These are phyloP conservation scores for Siniperca chuatsi DNA, from an alignment of 2,113 vertebrate genomes.

Conservation along the genomic window DNA sequence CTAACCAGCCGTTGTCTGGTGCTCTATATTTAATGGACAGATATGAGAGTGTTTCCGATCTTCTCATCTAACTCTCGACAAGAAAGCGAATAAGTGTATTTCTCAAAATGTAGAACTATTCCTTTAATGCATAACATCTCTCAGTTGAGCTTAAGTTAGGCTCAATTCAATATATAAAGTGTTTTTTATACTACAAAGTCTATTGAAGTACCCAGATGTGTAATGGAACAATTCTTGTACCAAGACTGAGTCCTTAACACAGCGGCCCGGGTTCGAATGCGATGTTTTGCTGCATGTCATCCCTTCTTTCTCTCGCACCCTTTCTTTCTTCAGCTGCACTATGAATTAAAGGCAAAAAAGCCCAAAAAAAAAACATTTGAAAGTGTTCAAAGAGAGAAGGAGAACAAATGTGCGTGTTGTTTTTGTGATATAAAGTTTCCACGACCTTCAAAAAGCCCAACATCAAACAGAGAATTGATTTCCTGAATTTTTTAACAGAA, in stretches of 20 bases:
- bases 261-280: too few species aligned
- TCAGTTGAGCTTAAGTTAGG: background rate
- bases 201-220: background rate
- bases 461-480: conserved; percentile 11
- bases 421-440: background rate
- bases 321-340: too few species aligned
- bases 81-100: background rate
- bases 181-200: background rate
- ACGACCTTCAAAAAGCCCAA: conserved; percentile 5
- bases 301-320: too few species aligned
- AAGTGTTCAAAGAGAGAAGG: background rate
- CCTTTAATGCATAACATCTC: background rate
- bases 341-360: too few species aligned
- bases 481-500: background rate
- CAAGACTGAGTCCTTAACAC: too few species aligned
- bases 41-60: too few species aligned
- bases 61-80: background rate
- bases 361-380: too few species aligned
- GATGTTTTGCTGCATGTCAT: too few species aligned
- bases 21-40: background rate
- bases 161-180: background rate
- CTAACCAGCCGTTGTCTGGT: background rate
- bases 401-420: background rate
- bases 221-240: too few species aligned
- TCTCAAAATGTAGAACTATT: background rate